Base-by-base conservation (phyloP, 1,140 invertebrate species). In the Drosophila bifasciata region DNA sequence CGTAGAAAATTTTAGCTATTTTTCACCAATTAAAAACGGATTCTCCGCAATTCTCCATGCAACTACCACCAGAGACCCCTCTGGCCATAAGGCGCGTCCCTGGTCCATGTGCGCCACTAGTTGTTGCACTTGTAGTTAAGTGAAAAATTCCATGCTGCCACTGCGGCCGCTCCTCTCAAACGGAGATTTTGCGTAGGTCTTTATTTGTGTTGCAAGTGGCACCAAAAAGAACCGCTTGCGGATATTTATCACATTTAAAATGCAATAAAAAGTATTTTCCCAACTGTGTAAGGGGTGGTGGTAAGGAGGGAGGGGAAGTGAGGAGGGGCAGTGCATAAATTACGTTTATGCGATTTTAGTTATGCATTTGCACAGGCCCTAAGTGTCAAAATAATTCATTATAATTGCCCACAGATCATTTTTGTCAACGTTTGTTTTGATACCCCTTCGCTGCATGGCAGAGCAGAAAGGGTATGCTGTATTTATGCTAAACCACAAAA, bases 161-260 rank as follows among this genome's bases (percentile, higher is more conserved):
- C 8, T 32, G 28, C 8, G 32, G 32, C 32, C 32, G 32, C 32
- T 36, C 32, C 32, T 36, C 32, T 36, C n/a, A n/a, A 13, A 28
- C 48, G 40, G 40, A 46, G 69, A 25, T 73, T 36, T 40, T 51
- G 79, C 75, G 79, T 76, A 79, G 71, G 79, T 51, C 36, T 52
- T 57, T 71, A 75, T 80, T 79, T 79, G 62, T 79, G 71, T 71
- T 21, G 43, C 36, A 39, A 48, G 52, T 64, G 64, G 44, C 48
- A 56, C 68, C 46, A 68, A 81, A 76, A 56, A 40, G 60, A 55
- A 25, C 39, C 16, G 16, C 51, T 36, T 59, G n/a, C n/a, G 76
- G 74, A 89, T 89, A 89, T 89, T 89, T 89, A 89, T 89, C 86
- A 89, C 89, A 90, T 89, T 89, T 89, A 90, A 89, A 89, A 78